Percentiles rank a stretch among this genome's conserved stretches.
Evolutionary conservation across 2,888 invertebrate genomes (phyloP).

Genomic region (Cosmia trapezina): DNA sequence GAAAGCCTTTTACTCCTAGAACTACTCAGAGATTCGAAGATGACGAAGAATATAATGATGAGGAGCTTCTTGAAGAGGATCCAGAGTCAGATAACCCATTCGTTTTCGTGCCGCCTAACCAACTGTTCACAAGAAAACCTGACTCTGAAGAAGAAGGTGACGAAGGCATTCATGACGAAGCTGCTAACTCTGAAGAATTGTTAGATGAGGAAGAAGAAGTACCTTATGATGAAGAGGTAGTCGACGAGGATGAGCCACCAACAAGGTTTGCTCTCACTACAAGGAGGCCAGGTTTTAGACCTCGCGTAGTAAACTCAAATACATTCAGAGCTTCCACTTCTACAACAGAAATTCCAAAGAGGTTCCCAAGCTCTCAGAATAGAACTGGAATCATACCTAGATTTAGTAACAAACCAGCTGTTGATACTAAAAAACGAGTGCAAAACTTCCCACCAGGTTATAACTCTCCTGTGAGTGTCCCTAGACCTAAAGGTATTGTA

Average conservation of each 20-base stretch:
- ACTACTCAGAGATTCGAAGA: conserved; percentile 83
- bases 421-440: conserved; percentile 82
- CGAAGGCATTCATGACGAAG: conserved; percentile 42
- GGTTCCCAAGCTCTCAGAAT: conserved; percentile 74
- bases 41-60: conserved; percentile 83
- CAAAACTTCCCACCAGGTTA: conserved; percentile 86
- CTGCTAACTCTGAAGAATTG: conserved; percentile 65
- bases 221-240: conserved; percentile 73
- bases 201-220: conserved; percentile 74
- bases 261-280: conserved; percentile 74
- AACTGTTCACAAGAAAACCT: conserved; percentile 84
- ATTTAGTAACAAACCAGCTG: conserved; percentile 77
- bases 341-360: conserved; percentile 83
- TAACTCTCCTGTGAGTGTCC: conserved; percentile 66
- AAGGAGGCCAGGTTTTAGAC: conserved; percentile 80
- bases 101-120: conserved; percentile 85
- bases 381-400: conserved; percentile 79
- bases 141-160: conserved; percentile 72
- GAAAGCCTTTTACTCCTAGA: conserved; percentile 83
- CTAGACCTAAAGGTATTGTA: conserved; percentile 49
- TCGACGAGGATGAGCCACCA: conserved; percentile 69
- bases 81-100: conserved; percentile 80
- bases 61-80: conserved; percentile 78
- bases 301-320: conserved; percentile 83
- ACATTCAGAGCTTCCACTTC: conserved; percentile 85